phyloP scores from a whole-genome alignment of 2,888 invertebrate genomes.

The Pantelozetes paolii region DNA sequence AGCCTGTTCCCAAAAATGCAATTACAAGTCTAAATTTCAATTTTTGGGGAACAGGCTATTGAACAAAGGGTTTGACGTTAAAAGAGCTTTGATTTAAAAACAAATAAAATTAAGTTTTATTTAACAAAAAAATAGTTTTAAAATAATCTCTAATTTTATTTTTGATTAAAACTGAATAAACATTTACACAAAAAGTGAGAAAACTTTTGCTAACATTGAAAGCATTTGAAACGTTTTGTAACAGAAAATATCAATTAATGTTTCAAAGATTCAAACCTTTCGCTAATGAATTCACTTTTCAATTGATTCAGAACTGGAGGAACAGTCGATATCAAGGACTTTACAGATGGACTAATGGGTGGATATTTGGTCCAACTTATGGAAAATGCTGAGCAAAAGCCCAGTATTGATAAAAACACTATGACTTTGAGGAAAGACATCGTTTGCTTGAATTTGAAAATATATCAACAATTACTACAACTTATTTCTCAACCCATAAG shows the following conservation, averaged over 20 bases:
- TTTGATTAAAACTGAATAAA: neutral
- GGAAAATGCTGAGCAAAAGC: neutral
- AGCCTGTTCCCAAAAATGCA: too few relatives aligned
- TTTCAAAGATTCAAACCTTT: constrained; percentile 7
- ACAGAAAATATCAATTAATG: too few relatives aligned
- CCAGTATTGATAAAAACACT: neutral
- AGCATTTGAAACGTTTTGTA: too few relatives aligned
- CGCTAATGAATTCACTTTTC: constrained; percentile 3
- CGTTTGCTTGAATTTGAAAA: neutral
- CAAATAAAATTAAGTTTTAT: too few relatives aligned
- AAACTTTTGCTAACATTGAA: too few relatives aligned
- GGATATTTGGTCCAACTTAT: constrained; percentile 17
- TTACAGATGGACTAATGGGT: neutral
- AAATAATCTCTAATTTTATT: too few relatives aligned
- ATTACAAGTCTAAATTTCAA: too few relatives aligned
- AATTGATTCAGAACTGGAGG: constrained; percentile 1
- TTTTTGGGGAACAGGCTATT: constrained; percentile 24
- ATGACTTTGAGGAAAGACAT: neutral
- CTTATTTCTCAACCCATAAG: too few relatives aligned
- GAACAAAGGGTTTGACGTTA: neutral
- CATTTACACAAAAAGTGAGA: too few relatives aligned
- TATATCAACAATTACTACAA: neutral
- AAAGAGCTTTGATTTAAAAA: too few relatives aligned
- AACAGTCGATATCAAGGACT: constrained; percentile 26
- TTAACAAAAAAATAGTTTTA: too few relatives aligned